Conservation (phyloP, 2,888 invertebrate genomes). For the Mimumesa dahlbomi region DNA sequence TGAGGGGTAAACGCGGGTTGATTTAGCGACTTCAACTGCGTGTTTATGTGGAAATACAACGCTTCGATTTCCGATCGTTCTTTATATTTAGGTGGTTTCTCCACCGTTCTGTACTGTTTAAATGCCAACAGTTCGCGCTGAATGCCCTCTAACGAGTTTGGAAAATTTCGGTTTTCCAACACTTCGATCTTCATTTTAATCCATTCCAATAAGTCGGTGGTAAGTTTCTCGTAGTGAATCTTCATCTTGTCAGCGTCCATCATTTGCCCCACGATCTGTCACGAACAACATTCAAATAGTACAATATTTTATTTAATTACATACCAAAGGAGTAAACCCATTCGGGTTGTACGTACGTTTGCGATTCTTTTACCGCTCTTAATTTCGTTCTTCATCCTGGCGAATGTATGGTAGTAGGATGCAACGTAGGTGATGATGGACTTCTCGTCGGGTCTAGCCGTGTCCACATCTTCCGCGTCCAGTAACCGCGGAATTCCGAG, state of each 20-base stretch:
- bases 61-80: constrained; percentile 99
- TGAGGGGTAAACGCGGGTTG: constrained; percentile 92
- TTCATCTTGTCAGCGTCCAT: constrained; percentile 97
- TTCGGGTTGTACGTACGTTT: constrained; percentile 86
- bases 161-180: constrained; percentile 92
- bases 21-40: constrained; percentile 95
- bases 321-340: background rate
- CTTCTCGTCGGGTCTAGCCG: constrained; percentile 96
- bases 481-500: constrained; percentile 95
- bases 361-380: constrained; percentile 98
- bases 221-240: constrained; percentile 91
- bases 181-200: constrained; percentile 92
- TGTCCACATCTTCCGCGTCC: constrained; percentile 98
- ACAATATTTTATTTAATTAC: background rate
- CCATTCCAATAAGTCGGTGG: constrained; percentile 95
- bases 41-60: constrained; percentile 97
- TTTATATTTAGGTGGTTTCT: constrained; percentile 99
- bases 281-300: too few relatives aligned
- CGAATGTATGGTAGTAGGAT: constrained; percentile 99
- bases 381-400: constrained; percentile 99
- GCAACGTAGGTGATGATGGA: constrained; percentile 99
- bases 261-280: constrained; percentile 97
- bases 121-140: constrained; percentile 94
- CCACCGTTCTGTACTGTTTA: constrained; percentile 97
- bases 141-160: constrained; percentile 97